phyloP scores from a whole-genome alignment of 2,797 vertebrate genomes.

The Tachyglossus aculeatus region DNA sequence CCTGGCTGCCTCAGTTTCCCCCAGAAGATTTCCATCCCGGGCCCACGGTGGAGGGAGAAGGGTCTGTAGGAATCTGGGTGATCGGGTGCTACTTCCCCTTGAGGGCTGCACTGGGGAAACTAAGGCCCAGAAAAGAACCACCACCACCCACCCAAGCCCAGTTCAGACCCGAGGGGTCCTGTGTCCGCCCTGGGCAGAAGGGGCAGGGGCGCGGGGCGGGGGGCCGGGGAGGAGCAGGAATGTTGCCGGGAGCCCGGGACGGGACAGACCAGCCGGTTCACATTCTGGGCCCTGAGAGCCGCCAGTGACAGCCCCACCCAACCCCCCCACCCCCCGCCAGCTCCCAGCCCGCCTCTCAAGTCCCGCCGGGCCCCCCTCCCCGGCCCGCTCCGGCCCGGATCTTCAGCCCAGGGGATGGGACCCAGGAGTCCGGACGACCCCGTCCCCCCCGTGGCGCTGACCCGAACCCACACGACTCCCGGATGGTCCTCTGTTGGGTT shows the following conservation, averaged over 20 bases:
- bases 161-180: slow-evolving; percentile 5
- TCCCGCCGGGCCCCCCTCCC: slow-evolving; percentile 17
- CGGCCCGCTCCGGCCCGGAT: background rate
- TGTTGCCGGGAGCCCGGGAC: slow-evolving; percentile 28
- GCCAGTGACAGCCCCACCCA: slow-evolving; percentile 46
- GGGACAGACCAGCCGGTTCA: slow-evolving; percentile 48
- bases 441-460: too few species aligned
- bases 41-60: too few species aligned
- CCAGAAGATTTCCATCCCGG: background rate
- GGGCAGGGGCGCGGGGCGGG: background rate
- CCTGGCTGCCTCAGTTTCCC: too few species aligned
- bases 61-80: background rate
- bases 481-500: too few species aligned
- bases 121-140: background rate
- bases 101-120: too few species aligned
- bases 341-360: slow-evolving; percentile 18
- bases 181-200: background rate
- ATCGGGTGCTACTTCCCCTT: too few species aligned
- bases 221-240: slow-evolving; percentile 1
- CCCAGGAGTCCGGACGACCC: too few species aligned
- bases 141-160: background rate
- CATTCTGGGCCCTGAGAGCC: slow-evolving; percentile 62
- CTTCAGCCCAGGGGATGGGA: slow-evolving; percentile 6
- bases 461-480: too few species aligned
- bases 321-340: slow-evolving; percentile 7